These are phyloP conservation scores for Pemphredon lugubris DNA, from an alignment of 2,888 invertebrate species.

Conservation along the genomic window DNA sequence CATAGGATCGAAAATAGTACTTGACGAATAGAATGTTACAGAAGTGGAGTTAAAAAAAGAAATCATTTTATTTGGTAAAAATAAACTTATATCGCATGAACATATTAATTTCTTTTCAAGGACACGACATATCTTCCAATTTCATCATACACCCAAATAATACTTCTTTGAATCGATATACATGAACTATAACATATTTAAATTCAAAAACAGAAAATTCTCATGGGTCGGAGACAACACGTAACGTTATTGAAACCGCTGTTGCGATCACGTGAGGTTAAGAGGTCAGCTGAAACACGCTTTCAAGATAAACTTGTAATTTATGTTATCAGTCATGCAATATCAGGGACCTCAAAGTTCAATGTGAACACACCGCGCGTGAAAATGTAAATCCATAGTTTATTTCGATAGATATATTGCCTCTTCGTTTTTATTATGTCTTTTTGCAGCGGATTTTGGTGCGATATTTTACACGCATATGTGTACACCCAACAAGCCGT, in stretches of 20 bases:
- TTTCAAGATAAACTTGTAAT: slow-evolving; percentile 65
- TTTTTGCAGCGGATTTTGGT: no score
- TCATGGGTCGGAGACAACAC: slow-evolving; percentile 6
- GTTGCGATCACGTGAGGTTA: slow-evolving; percentile 73
- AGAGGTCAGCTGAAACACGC: slow-evolving; percentile 55
- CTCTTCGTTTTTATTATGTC: neutral
- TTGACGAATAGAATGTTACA: no score
- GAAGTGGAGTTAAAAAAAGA: no score
- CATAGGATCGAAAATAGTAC: no score
- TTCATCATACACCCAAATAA: no score
- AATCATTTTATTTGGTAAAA: no score
- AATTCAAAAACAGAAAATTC: neutral
- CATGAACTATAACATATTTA: neutral
- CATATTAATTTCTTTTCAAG: no score
- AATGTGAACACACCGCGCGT: slow-evolving; percentile 18
- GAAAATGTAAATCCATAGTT: slow-evolving; percentile 37
- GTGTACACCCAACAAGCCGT: no score
- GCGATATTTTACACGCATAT: no score
- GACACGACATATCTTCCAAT: no score
- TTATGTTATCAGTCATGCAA: slow-evolving; percentile 65
- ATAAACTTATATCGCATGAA: no score
- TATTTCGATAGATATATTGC: slow-evolving; percentile 15
- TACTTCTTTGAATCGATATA: neutral
- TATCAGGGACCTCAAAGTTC: slow-evolving; percentile 58
- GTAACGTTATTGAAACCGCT: slow-evolving; percentile 28